Conservation (phyloP, 2,113 vertebrate species). For the Poeciliopsis turrubarensis region DNA sequence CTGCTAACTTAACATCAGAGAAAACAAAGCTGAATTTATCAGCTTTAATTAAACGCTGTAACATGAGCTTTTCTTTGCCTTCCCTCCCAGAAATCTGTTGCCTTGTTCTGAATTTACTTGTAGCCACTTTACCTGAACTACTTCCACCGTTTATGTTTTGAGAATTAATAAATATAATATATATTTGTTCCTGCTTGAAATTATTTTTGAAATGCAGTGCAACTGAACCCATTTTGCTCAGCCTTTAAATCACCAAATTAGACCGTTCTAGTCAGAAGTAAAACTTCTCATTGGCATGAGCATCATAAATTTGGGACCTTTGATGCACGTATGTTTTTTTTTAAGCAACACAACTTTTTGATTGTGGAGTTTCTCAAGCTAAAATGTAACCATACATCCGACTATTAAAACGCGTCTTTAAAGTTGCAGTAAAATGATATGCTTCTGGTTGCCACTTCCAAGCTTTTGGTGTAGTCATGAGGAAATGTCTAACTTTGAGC, state of each 20-base stretch:
- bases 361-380: neutral
- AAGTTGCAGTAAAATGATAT: neutral
- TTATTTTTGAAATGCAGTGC: neutral
- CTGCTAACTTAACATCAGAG: neutral
- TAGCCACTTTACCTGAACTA: constrained; percentile 11
- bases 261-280: neutral
- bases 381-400: neutral
- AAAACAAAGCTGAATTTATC: neutral
- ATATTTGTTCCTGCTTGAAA: constrained; percentile 24
- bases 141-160: constrained; percentile 5
- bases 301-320: neutral
- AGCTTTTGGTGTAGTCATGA: no score
- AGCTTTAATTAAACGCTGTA: no score
- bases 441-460: neutral
- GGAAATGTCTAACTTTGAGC: no score
- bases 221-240: neutral
- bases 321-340: neutral
- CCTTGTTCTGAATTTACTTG: neutral
- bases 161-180: constrained; percentile 28
- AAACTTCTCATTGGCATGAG: neutral
- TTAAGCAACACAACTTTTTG: neutral
- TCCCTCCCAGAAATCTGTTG: neutral
- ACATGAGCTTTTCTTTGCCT: constrained; percentile 11
- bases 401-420: neutral
- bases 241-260: neutral